Conservation (phyloP, 2,888 invertebrate species). For the Dorcus hopei region DNA sequence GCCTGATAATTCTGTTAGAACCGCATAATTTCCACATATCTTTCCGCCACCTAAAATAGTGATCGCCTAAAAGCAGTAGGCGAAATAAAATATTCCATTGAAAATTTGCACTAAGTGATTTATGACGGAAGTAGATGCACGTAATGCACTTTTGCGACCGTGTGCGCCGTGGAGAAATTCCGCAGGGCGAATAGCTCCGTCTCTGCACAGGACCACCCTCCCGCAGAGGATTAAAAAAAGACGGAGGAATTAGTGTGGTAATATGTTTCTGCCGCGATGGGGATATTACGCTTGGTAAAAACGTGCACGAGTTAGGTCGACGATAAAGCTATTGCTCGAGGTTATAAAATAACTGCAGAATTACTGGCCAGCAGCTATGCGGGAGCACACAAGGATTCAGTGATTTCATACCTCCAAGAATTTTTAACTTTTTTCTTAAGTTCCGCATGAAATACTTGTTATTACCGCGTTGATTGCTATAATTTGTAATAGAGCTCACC, state of each 20-base stretch:
- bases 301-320: not conserved
- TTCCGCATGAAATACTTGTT: too few species aligned
- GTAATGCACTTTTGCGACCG: not conserved
- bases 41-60: not conserved
- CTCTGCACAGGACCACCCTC: not conserved
- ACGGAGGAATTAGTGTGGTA: not conserved
- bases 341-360: constrained; percentile 2
- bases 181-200: not conserved
- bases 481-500: too few species aligned
- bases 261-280: not conserved
- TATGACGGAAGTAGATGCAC: not conserved
- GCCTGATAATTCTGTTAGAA: too few species aligned
- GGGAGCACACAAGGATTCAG: not conserved
- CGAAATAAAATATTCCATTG: not conserved
- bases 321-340: constrained; percentile 1
- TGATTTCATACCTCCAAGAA: not conserved
- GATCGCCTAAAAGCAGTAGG: not conserved
- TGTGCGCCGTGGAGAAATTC: not conserved
- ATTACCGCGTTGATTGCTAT: too few species aligned
- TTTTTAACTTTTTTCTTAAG: not conserved
- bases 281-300: not conserved
- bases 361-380: not conserved
- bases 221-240: not conserved
- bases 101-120: not conserved
- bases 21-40: not conserved